Percentiles rank a stretch among this genome's conserved stretches.
These are phyloP conservation scores for Brachypterus glaber DNA, from an alignment of 2,888 invertebrate genomes.

Conservation along the genomic window DNA sequence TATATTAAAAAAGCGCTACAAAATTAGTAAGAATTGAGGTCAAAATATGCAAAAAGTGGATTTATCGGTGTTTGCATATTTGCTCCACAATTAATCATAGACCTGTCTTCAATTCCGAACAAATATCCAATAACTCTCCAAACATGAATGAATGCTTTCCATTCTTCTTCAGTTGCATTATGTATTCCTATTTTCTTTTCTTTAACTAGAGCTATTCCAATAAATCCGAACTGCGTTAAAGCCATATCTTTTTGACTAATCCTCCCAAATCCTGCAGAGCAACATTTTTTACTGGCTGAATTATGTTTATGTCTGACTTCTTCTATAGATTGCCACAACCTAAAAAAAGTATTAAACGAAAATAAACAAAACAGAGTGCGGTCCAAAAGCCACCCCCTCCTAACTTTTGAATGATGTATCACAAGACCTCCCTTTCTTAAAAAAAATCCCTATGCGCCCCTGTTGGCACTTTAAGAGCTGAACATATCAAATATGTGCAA, in stretches of 20 bases:
- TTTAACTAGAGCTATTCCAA: slow-evolving; percentile 58
- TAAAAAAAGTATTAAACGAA: slow-evolving; percentile 34
- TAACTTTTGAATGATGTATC: no score
- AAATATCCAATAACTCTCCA: slow-evolving; percentile 77
- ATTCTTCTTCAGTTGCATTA: slow-evolving; percentile 50
- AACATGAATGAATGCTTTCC: slow-evolving; percentile 69
- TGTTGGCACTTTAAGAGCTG: no score
- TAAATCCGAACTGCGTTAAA: slow-evolving; percentile 79
- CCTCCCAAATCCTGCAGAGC: slow-evolving; percentile 42
- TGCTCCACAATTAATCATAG: no score
- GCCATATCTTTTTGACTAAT: slow-evolving; percentile 79
- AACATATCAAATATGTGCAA: not conserved
- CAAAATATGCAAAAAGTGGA: no score
- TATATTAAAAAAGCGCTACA: no score
- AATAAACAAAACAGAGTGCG: no score
- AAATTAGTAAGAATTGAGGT: no score
- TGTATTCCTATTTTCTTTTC: slow-evolving; percentile 49
- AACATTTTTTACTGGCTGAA: slow-evolving; percentile 48
- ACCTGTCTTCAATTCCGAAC: slow-evolving; percentile 76
- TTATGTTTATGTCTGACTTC: slow-evolving; percentile 60
- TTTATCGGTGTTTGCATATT: no score
- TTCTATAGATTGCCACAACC: slow-evolving; percentile 59
- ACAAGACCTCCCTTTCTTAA: no score
- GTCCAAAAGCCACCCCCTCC: no score
- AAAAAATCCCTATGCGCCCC: no score